phyloP scores from a whole-genome alignment of 1,140 invertebrate genomes.

The Heliconius eleuchia region DNA sequence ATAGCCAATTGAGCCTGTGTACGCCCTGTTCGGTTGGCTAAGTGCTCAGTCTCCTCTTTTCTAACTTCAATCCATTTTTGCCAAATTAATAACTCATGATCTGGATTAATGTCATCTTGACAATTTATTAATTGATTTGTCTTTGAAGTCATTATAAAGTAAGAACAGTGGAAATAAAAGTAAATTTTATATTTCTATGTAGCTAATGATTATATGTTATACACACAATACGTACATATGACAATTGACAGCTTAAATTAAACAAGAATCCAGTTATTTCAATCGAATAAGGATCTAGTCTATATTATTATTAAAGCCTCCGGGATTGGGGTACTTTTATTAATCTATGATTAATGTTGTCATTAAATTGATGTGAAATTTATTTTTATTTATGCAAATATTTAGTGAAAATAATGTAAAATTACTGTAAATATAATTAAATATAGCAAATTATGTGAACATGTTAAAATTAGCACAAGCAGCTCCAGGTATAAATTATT shows the following conservation, averaged over 20 bases:
- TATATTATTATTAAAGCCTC: not conserved
- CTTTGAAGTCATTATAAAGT: slow-evolving; percentile 20
- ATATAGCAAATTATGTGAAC: not conserved
- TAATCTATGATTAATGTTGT: not conserved
- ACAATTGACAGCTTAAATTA: not conserved
- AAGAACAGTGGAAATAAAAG: not conserved
- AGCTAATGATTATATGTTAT: too few species aligned
- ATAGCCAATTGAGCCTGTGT: slow-evolving; percentile 61
- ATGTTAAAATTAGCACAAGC: slow-evolving; percentile 5
- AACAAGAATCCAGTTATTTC: not conserved
- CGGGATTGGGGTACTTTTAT: not conserved
- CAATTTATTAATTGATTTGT: slow-evolving; percentile 22
- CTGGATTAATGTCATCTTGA: slow-evolving; percentile 44
- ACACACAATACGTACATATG: not conserved
- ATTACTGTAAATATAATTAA: not conserved
- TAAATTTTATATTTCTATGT: not conserved
- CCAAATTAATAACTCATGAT: slow-evolving; percentile 64
- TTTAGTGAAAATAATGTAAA: not conserved
- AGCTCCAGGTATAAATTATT: not conserved
- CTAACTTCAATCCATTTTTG: slow-evolving; percentile 72
- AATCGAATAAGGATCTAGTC: not conserved
- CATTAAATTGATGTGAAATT: not conserved
- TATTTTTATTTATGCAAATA: not conserved
- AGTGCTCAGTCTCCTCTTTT: slow-evolving; percentile 55
- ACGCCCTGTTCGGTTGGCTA: slow-evolving; percentile 48